phyloP scores from a whole-genome alignment of 1,140 invertebrate genomes.

The Lineus longissimus region DNA sequence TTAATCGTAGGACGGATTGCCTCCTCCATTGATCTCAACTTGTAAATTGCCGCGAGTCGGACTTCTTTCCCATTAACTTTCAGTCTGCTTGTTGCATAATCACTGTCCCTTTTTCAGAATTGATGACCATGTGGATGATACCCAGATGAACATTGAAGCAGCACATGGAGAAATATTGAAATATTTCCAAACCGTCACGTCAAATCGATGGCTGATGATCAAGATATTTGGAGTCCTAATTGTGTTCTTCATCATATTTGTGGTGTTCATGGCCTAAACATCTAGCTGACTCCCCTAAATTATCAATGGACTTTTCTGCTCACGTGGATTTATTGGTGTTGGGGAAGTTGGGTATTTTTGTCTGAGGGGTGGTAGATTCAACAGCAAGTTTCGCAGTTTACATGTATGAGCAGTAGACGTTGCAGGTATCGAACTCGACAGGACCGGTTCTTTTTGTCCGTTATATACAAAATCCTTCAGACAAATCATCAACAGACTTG shows the following conservation, averaged over 20 bases:
- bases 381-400: neutral
- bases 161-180: conserved; percentile 95
- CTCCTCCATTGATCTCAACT: no score
- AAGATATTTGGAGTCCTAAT: conserved; percentile 98
- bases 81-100: no score
- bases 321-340: neutral
- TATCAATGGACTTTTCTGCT: no score
- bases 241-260: conserved; percentile 98
- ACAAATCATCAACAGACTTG: no score
- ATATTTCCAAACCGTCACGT: conserved; percentile 96
- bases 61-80: no score
- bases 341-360: neutral
- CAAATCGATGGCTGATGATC: conserved; percentile 98
- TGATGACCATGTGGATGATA: conserved; percentile 30
- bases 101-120: no score
- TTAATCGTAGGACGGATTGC: no score
- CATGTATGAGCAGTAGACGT: no score
- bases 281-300: conserved; percentile 1
- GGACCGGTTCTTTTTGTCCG: no score
- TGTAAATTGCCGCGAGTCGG: no score
- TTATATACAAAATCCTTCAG: no score
- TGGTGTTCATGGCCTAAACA: conserved; percentile 73
- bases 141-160: conserved; percentile 93
- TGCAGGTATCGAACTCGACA: no score
- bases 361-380: neutral